phyloP scores from a whole-genome alignment of 2,113 vertebrate species.

The Zeus faber region DNA sequence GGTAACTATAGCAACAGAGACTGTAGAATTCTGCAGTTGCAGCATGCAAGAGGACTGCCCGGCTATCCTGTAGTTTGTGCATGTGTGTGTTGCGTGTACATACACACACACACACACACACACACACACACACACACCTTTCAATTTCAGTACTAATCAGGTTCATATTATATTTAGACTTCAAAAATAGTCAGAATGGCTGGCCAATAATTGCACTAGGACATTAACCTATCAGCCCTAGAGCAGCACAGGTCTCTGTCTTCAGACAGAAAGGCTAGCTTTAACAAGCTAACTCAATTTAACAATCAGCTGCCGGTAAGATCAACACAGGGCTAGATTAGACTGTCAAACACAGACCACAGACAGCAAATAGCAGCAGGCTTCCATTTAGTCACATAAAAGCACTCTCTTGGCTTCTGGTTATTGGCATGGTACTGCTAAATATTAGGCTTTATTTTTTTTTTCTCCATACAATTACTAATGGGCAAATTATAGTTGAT shows the following conservation, averaged over 20 bases:
- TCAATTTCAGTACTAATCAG: too few relatives aligned
- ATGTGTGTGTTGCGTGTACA: background rate
- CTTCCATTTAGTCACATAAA: background rate
- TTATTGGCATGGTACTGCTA: slow-evolving; percentile 1
- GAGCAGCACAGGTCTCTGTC: slow-evolving; percentile 17
- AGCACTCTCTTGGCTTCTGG: background rate
- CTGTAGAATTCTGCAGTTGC: slow-evolving; percentile 16
- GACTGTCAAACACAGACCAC: slow-evolving; percentile 32
- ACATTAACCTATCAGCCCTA: background rate
- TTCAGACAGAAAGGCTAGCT: slow-evolving; percentile 36
- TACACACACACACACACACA: background rate
- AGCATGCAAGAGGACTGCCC: slow-evolving; percentile 9
- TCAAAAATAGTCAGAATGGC: background rate
- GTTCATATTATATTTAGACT: background rate
- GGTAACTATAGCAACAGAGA: slow-evolving; percentile 56
- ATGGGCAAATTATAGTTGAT: too few relatives aligned
- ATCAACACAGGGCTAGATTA: slow-evolving; percentile 44
- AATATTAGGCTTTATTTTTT: too few relatives aligned
- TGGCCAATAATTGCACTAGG: background rate
- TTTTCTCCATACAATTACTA: too few relatives aligned
- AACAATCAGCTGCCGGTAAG: slow-evolving; percentile 48
- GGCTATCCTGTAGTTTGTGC: background rate
- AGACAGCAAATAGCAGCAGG: slow-evolving; percentile 7
- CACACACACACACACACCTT: background rate
- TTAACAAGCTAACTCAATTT: slow-evolving; percentile 59